A percentile compares a stretch with the other conserved stretches of the same genome.
phyloP scores from a whole-genome alignment of 2,113 vertebrate genomes.

The Pogonocichla stellata region DNA sequence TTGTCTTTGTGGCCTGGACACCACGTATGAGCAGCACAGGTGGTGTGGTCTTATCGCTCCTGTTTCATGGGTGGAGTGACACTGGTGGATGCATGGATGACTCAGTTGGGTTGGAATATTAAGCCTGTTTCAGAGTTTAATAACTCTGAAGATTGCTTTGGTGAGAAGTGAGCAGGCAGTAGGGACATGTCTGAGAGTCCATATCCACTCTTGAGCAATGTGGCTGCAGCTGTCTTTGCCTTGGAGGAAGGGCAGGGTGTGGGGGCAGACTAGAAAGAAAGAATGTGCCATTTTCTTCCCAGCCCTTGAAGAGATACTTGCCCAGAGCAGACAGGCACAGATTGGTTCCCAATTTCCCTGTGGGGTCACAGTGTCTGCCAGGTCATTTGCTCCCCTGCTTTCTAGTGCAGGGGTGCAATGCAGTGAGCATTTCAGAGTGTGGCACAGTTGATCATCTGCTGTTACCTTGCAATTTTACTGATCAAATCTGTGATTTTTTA shows the following conservation, averaged over 20 bases:
- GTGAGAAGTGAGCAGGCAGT: neutral
- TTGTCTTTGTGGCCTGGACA: neutral
- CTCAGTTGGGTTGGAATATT: neutral
- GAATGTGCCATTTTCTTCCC: neutral
- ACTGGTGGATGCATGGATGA: neutral
- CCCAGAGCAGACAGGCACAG: neutral
- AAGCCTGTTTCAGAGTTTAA: neutral
- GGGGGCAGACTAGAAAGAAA: neutral
- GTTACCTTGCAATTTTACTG: neutral
- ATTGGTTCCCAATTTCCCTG: neutral
- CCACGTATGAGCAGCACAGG: accelerated
- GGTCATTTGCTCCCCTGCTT: neutral
- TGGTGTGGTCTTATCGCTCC: accelerated
- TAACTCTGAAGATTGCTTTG: neutral
- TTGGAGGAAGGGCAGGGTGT: neutral
- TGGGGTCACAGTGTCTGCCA: accelerated
- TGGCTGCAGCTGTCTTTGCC: neutral
- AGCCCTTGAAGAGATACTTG: neutral
- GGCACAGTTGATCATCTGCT: neutral
- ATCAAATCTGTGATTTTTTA: neutral
- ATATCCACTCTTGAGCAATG: accelerated
- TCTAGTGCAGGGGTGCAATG: too few relatives aligned
- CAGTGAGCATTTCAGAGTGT: neutral
- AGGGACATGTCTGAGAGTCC: neutral
- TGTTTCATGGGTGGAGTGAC: neutral